Conservation (phyloP, 2,797 vertebrate species). For the Phrynocephalus guinanensis region DNA sequence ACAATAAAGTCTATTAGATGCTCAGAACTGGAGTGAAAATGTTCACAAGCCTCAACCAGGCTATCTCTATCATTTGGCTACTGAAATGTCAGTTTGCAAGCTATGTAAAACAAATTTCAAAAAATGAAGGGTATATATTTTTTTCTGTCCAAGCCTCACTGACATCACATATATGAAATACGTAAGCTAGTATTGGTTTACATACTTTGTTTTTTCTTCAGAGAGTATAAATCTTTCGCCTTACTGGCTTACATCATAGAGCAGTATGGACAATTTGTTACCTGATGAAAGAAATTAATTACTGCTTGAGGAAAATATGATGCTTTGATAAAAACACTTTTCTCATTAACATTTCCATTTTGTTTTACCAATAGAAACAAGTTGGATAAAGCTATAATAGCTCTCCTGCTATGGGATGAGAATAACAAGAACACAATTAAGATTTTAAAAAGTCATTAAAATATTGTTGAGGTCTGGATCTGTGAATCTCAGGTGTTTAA, state of each 20-base stretch:
- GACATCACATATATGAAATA: slow-evolving; percentile 6
- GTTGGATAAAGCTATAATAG: neutral
- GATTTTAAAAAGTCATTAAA: slow-evolving; percentile 38
- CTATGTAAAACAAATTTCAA: neutral
- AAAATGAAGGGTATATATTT: neutral
- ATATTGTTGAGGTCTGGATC: slow-evolving; percentile 29
- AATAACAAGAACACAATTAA: neutral
- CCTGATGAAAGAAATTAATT: neutral
- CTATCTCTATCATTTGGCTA: no score
- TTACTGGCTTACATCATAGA: neutral
- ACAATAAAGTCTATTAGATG: no score
- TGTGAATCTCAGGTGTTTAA: slow-evolving; percentile 37
- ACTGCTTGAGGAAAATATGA: neutral
- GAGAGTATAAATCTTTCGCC: no score
- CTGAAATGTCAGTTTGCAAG: neutral
- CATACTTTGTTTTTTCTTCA: no score
- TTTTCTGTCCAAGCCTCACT: neutral
- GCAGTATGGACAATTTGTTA: neutral
- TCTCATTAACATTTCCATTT: neutral
- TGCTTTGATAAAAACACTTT: neutral
- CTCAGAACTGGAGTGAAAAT: no score
- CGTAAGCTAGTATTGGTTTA: neutral
- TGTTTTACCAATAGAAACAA: slow-evolving; percentile 3
- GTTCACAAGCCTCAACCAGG: neutral
- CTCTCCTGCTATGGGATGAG: neutral